These are phyloP conservation scores for Empis livida DNA, from an alignment of 2,888 invertebrate species.

Conservation along the genomic window DNA sequence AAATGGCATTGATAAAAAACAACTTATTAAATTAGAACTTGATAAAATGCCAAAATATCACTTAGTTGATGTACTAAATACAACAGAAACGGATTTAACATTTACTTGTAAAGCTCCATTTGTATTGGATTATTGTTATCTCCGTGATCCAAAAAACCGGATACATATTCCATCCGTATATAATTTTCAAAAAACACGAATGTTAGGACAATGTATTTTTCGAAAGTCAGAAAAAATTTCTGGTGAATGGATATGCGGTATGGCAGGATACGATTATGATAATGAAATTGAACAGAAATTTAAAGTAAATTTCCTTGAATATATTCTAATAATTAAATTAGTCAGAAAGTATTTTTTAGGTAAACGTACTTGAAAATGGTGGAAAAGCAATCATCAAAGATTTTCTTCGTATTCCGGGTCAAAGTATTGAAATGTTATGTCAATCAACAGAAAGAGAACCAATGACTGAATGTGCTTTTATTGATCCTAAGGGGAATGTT, in stretches of 20 bases:
- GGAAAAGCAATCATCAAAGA: conserved; percentile 16
- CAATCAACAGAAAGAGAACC: conserved; percentile 16
- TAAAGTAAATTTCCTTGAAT: conserved; percentile 12
- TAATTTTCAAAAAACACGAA: conserved; percentile 15
- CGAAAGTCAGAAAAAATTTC: conserved; percentile 15
- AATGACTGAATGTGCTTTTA: conserved; percentile 18
- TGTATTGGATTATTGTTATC: conserved; percentile 19
- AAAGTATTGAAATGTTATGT: conserved; percentile 18
- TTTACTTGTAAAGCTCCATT: conserved; percentile 18
- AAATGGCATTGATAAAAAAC: neutral
- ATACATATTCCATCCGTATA: conserved; percentile 17
- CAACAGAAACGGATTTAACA: neutral
- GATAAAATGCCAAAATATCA: neutral
- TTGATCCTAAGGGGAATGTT: conserved; percentile 17
- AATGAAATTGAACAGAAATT: conserved; percentile 18
- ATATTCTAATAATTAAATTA: too few species aligned
- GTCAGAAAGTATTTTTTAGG: conserved; percentile 12
- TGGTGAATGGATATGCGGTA: conserved; percentile 21
- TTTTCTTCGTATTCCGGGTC: conserved; percentile 12
- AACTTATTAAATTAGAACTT: neutral
- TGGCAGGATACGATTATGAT: conserved; percentile 19
- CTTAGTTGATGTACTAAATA: neutral
- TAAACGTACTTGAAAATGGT: conserved; percentile 15
- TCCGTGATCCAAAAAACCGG: conserved; percentile 18
- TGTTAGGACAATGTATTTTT: conserved; percentile 19